Percentiles rank a stretch among this genome's conserved stretches.
phyloP scores from a whole-genome alignment of 37 sponge, comb jelly and placozoan species.

The Diacarnus erythraeanus region DNA sequence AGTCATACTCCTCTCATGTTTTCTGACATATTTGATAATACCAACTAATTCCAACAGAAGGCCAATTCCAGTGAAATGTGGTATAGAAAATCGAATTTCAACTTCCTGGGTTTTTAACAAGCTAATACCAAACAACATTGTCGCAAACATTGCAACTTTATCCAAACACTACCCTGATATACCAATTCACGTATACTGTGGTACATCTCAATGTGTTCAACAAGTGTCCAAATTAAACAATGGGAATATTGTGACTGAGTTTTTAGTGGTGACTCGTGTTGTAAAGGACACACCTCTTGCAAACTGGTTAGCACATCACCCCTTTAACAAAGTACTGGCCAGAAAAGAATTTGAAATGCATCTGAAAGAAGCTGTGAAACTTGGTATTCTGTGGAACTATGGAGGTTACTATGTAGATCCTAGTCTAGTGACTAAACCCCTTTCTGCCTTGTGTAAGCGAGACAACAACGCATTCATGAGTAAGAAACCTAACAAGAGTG shows the following conservation, averaged over 20 bases:
- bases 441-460: no score
- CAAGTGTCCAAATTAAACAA: background rate
- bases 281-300: background rate
- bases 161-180: background rate
- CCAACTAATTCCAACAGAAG: background rate
- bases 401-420: slow-evolving; percentile 2
- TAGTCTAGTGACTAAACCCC: background rate
- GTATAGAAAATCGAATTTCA: background rate
- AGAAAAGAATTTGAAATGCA: background rate
- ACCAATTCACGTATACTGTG: slow-evolving; percentile 7
- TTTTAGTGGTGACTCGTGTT: background rate
- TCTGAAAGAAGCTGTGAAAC: background rate
- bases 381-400: background rate
- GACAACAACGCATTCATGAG: background rate
- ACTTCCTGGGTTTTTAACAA: background rate
- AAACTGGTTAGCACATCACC: background rate
- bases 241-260: background rate
- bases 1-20: no score
- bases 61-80: background rate
- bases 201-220: background rate
- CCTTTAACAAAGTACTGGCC: background rate
- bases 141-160: background rate
- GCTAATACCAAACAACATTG: background rate
- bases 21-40: no score
- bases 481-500: background rate